These are phyloP conservation scores for Epizoanthus fatuus DNA, from an alignment of 92 coral and sea anemone species.

Conservation along the genomic window DNA sequence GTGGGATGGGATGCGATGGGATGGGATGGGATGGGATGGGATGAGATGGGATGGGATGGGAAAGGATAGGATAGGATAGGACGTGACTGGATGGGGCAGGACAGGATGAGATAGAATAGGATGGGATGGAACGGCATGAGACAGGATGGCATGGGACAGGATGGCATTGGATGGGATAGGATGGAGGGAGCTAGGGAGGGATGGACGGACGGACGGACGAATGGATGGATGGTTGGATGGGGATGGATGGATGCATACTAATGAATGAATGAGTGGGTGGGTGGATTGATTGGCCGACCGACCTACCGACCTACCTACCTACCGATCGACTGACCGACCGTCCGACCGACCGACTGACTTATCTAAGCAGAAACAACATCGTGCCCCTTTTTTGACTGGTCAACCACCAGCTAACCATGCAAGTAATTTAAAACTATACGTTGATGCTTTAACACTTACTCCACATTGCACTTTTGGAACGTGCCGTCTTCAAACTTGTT, in stretches of 20 bases:
- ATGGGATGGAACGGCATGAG: no score
- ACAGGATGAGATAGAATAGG: no score
- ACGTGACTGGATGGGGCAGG: no score
- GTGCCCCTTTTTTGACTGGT: neutral
- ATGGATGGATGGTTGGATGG: neutral
- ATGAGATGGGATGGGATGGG: no score
- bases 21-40: no score
- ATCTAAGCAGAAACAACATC: neutral
- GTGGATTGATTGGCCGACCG: neutral
- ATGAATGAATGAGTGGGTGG: neutral
- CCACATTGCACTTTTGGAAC: slow-evolving; percentile 16
- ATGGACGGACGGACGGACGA: neutral
- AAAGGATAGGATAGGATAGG: no score
- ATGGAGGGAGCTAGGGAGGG: no score
- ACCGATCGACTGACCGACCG: neutral
- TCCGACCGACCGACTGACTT: neutral
- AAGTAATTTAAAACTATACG: neutral
- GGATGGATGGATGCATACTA: neutral
- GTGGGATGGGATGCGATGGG: no score
- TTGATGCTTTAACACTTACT: neutral
- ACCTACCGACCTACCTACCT: neutral
- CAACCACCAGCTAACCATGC: neutral
- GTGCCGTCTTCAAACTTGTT: slow-evolving; percentile 26
- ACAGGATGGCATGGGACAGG: no score
- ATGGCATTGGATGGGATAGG: no score